Evolutionary conservation across 2,113 vertebrate genomes (phyloP), one percentile per base, ranked within the genome.

Genomic region (Choloepus hoffmanni): DNA sequence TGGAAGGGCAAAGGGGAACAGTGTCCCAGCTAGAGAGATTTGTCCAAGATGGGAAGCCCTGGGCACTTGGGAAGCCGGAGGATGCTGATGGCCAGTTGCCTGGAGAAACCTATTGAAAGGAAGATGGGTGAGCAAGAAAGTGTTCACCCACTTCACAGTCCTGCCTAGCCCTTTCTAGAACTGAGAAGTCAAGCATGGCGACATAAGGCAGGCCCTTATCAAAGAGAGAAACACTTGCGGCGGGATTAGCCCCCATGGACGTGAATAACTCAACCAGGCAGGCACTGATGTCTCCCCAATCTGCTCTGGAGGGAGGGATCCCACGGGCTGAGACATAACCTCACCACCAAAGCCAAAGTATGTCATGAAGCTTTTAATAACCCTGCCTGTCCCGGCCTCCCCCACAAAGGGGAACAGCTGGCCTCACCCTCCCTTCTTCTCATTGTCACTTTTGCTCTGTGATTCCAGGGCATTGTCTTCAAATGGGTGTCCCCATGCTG

Each of bases 331-430:
- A 98, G 97, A 98, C 97, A 97, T 97, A 97, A 97, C 97, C 95
- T 98, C 97, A 98, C 96, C 94, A 5, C 92, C 95, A 95, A 96
- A 97, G 96, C 95, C 89, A 81, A 97, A 97, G 96, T 97, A 97
- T 98, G 97, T 96, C 96, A 97, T 83, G 85, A 85, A 95, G 96
- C 97, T 98, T 98, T 97, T 98, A 98, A 98, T 98, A 98, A 97
- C 97, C 89, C 65, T 74, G 96, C 94, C 94, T 97, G 95, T 92
- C 95, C 95, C 78, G 86, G 87, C 92, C 94, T 97, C 96, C 96
- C 94, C 91, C 94, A 82, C 90, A 53, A 36, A 95, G 87, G 90
- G 74, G 94, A 96, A 97, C 97, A 98, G 97, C 97, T 98, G 97
- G 96, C 96, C 90, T 97, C 88, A 78, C 97, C 92, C 97, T 90